phyloP scores from a whole-genome alignment of 2,888 invertebrate genomes.

The Germaria angustata region DNA sequence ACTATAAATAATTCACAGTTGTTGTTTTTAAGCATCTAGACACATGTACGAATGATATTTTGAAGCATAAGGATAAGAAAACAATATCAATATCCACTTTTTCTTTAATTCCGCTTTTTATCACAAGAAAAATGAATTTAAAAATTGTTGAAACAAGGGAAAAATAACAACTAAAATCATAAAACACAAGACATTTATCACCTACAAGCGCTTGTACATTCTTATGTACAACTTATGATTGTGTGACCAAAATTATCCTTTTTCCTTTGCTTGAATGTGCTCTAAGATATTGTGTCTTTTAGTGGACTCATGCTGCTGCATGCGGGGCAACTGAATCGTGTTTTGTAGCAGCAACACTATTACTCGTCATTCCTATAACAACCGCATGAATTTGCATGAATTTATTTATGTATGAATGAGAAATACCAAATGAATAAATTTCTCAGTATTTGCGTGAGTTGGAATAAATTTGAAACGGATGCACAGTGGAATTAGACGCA shows the following conservation, averaged over 20 bases:
- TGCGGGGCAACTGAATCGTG: neutral
- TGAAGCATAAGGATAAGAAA: too few relatives aligned
- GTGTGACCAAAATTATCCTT: constrained; percentile 37
- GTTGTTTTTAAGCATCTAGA: neutral
- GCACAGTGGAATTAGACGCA: constrained; percentile 12
- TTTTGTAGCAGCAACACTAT: neutral
- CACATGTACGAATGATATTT: neutral
- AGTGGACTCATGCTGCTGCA: constrained; percentile 36
- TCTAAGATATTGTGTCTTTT: constrained; percentile 35
- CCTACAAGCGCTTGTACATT: constrained; percentile 25
- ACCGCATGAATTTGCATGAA: constrained; percentile 39
- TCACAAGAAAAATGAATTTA: neutral
- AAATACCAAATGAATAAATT: constrained; percentile 19
- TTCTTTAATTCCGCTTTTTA: neutral
- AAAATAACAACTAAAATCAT: constrained; percentile 1
- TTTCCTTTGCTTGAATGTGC: constrained; percentile 28
- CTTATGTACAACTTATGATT: neutral
- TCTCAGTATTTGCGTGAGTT: neutral
- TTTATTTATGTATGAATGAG: constrained; percentile 30
- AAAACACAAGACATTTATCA: constrained; percentile 50
- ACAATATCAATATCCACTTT: too few relatives aligned
- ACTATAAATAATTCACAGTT: neutral
- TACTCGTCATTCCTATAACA: neutral
- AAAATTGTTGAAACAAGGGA: neutral
- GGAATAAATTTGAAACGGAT: constrained; percentile 31